Base-by-base conservation (phyloP, 2,797 vertebrate genomes). In the Semaprochilodus insignis region DNA sequence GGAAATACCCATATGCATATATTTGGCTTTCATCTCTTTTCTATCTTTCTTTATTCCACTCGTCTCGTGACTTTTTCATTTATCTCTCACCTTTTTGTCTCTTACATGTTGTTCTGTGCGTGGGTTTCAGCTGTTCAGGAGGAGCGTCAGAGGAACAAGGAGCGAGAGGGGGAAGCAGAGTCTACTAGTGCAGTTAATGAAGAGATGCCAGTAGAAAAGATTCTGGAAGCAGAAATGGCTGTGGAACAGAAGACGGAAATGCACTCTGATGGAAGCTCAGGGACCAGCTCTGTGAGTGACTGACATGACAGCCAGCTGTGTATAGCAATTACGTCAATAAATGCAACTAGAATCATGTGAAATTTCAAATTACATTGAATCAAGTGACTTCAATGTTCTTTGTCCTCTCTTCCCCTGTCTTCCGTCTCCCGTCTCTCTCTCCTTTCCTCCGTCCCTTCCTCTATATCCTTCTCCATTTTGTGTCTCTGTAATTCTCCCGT, bases 121-220 rank as follows among this genome's bases (percentile, higher is more conserved):
- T 79, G 59, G 63, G 34, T 65, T 79, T 10, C 93, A 97, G 97
- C 97, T n/a, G 97, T 97, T 77, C 96, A 98, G 88, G 96, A 98
- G 87, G 97, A 98, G 87, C 95, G 97, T 0, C 97, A 98, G 87
- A 95, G 97, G 76, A 97, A 97, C 71, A 96, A 94, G 86, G 95
- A 96, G 1, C 91, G 94, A 1, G 96, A 97, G 0, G 95, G 94
- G 7, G 97, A 97, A 51, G 95, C 96, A 31, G 95, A 97, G 83
- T 91, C 93, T 1, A 95, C 95, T 23, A 94, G 94, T 0, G 95
- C 91, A 0, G 96, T 95, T 87, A 97, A 97, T 0, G 97, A 98
- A 89, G 97, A 98, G 90, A 98, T 98, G 97, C 97, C 97, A 0
- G 97, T 98, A 87, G 97, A 98, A 92, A 97, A 97, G 92, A 98